Evolutionary conservation across 30 jellyfish, hydroid and myxozoan species (phyloP), one percentile per base, ranked within the genome.

Genomic region (Turritopsis rubra): DNA sequence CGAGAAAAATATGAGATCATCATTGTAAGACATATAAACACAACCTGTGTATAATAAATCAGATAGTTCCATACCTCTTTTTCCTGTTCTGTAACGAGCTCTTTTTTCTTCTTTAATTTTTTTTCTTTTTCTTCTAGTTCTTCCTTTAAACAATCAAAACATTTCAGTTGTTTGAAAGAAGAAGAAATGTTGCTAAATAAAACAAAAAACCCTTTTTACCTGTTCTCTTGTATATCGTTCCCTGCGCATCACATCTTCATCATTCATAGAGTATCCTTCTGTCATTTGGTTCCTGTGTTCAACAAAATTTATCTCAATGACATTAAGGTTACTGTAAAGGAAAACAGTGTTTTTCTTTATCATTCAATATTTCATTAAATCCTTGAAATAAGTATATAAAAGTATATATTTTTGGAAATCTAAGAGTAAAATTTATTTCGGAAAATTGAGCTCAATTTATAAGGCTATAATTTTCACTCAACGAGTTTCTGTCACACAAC

Each of bases 31-130:
- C n/a, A 60, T 41, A 41, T 13, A 41, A 22, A 66, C 29, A 22
- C 4, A 66, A 66, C 53, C 13, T 0, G 18, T 19, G 0, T 72
- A 21, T 18, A 1, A 72, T 18, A n/a, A 72, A 21, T 18, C 21
- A 21, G 16, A 16, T 13, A 28, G 22, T 22, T 1, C 25, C 78
- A 25, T 28, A 89, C 96, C 96, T 89, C 93, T 81, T 84, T 81
- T 68, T 85, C 93, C 66, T 88, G 92, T 70, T 89, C 96, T 53
- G 70, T 54, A 54, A 88, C 74, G 53, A 72, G 83, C 1, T 81
- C 82, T 71, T 76, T 81, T 53, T 89, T 83, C 74, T 81, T 89
- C 24, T 53, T 27, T 22, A 89, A 41, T 25, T 82, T 84, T 28
- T 82, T 85, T 28, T 89, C 96, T n/a, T 77, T 75, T 73, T 65